These are phyloP conservation scores for Cylindroiulus punctatus DNA, from an alignment of 2,888 invertebrate genomes.

Conservation along the genomic window DNA sequence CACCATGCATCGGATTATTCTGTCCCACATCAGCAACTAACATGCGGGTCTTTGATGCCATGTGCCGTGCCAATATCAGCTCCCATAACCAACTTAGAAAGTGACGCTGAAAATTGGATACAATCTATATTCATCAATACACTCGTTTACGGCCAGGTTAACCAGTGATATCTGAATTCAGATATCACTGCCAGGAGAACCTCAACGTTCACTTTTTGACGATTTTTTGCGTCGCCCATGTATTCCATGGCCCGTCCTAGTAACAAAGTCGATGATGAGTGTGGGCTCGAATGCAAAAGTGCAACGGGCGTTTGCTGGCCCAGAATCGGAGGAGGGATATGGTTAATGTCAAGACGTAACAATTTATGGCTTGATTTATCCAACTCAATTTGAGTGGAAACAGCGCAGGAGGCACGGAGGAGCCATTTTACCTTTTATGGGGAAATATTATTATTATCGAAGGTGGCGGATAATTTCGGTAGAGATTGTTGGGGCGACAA, in stretches of 20 bases:
- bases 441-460: constrained; percentile 9
- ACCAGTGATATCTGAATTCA: no score
- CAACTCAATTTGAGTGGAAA: constrained; percentile 23
- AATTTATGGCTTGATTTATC: constrained; percentile 31
- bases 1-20: no score
- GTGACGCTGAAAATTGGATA: no score
- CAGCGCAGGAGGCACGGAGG: neutral
- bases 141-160: no score
- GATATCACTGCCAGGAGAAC: no score
- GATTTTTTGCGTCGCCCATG: neutral
- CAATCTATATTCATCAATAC: no score
- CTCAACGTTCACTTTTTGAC: no score
- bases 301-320: neutral
- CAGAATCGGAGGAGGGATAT: neutral
- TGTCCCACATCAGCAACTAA: no score
- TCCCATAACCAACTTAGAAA: no score
- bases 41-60: no score
- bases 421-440: constrained; percentile 39
- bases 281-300: neutral
- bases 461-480: constrained; percentile 21
- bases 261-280: neutral
- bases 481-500: constrained; percentile 24
- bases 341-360: constrained; percentile 28
- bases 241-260: neutral
- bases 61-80: no score